Base-by-base conservation (phyloP, 2,113 vertebrate genomes). In the Sylvilagus bachmani region DNA sequence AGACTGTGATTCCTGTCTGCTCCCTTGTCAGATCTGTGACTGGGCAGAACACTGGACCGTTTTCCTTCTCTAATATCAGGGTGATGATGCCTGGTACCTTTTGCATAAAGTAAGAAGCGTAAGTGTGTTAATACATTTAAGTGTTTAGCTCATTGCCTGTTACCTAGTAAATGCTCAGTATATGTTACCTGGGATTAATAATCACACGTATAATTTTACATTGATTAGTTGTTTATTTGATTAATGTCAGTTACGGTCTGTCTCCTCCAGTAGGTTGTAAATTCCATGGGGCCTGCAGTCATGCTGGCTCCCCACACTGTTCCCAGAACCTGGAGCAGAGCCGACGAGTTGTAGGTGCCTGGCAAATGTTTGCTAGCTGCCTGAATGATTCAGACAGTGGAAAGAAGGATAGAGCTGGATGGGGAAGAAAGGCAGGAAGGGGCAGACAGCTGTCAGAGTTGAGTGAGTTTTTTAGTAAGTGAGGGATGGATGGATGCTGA, bases 1-100 rank as follows among this genome's bases (percentile, higher is more conserved):
- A 53, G 51, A 69, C 14, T 21, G 5, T 62, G 19, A 79, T 69
- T 86, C 25, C 69, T 86, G 9, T 81, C 73, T 19, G 0, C 84
- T 94, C 19, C 69, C 55, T 62, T 94, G 19, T 44, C 74, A 79
- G 21, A 55, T 64, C 2, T 84, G 21, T 77, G 36, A 71, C 33
- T 80, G 79, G 90, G 22, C 61, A 61, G 38, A 24, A 83, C 81
- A 61, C 49, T 85, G 70, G 92, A 87, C 12, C 82, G 16, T 38
- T 94, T 71, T 86, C 58, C 17, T 87, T 88, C n/a, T 81, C 33
- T 73, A 29, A 84, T 31, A 38, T 86, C 79, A 93, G 24, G 21
- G 10, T 70, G 64, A 44, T 80, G n/a, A 81, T 85, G 70, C 3
- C 7, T 79, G 62, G 19, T 71, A 36, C 31, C 17, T 70, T 17